These are phyloP conservation scores for Polydrusus cervinus DNA, from an alignment of 2,888 invertebrate species.

Conservation along the genomic window DNA sequence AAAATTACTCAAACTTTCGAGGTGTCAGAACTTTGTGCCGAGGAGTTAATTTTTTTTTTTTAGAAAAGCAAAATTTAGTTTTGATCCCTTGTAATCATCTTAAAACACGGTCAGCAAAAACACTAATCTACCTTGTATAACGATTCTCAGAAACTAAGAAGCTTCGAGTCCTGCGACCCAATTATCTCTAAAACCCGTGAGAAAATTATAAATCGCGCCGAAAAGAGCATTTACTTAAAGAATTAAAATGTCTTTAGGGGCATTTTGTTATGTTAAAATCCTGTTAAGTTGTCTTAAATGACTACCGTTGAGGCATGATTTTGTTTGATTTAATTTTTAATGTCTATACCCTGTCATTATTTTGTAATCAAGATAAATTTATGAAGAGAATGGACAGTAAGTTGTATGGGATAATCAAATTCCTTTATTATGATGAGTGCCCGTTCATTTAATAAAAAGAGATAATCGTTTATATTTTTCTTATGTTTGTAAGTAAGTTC, in stretches of 20 bases:
- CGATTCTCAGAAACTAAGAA: slow-evolving; percentile 35
- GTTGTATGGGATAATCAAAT: not conserved
- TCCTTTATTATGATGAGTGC: too few species aligned
- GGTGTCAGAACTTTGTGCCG: too few species aligned
- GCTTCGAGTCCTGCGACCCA: slow-evolving; percentile 25
- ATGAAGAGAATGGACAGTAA: not conserved
- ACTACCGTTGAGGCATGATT: slow-evolving; percentile 45
- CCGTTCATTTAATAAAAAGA: too few species aligned
- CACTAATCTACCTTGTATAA: slow-evolving; percentile 25
- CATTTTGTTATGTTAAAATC: slow-evolving; percentile 22
- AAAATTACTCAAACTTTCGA: too few species aligned
- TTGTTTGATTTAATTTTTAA: slow-evolving; percentile 32
- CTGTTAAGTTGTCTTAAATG: slow-evolving; percentile 46
- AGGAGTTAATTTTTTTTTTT: too few species aligned
- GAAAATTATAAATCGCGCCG: slow-evolving; percentile 4
- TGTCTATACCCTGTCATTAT: slow-evolving; percentile 39
- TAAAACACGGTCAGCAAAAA: slow-evolving; percentile 2
- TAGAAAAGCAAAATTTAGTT: not conserved
- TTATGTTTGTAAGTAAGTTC: too few species aligned
- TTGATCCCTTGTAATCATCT: not conserved
- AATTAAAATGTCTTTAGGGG: slow-evolving; percentile 52
- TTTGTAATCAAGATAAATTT: slow-evolving; percentile 46
- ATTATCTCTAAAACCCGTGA: slow-evolving; percentile 28
- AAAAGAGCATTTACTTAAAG: slow-evolving; percentile 29
- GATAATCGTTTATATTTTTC: too few species aligned